These are phyloP conservation scores for Archilochus colubris DNA, from an alignment of 2,113 vertebrate species.

Conservation along the genomic window DNA sequence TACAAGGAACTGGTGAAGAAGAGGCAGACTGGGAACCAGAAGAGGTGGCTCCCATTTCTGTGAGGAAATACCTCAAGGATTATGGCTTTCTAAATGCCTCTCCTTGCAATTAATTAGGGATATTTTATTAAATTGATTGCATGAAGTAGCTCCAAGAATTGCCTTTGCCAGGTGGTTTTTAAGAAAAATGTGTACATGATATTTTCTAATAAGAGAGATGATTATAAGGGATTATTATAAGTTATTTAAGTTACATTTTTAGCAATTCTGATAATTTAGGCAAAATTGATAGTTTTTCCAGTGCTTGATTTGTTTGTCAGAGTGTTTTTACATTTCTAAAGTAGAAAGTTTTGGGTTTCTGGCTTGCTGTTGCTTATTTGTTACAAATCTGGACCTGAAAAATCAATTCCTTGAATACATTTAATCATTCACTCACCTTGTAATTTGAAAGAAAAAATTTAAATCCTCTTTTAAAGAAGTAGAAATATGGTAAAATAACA, in stretches of 20 bases:
- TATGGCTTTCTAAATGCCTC: background rate
- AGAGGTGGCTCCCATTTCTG: constrained; percentile 75
- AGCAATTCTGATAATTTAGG: background rate
- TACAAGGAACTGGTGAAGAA: constrained; percentile 77
- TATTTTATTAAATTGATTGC: background rate
- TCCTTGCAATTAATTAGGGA: background rate
- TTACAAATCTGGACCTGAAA: background rate
- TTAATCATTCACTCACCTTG: background rate
- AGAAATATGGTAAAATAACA: background rate
- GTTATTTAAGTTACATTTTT: background rate
- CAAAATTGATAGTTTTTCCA: background rate
- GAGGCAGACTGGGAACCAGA: constrained; percentile 69
- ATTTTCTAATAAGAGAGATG: background rate
- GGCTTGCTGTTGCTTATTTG: background rate
- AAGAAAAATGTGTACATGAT: background rate
- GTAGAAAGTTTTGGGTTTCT: background rate
- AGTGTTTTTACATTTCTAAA: background rate
- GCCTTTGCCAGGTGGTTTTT: background rate
- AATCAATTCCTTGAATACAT: background rate
- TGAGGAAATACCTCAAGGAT: constrained; percentile 5
- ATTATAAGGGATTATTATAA: background rate
- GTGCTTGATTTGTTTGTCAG: background rate
- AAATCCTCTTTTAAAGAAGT: background rate
- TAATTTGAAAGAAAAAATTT: background rate
- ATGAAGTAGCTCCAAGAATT: background rate